Evolutionary conservation across 2,888 invertebrate species (phyloP), one percentile per base, ranked within the genome.

Genomic region (Chrysomela aeneicollis): DNA sequence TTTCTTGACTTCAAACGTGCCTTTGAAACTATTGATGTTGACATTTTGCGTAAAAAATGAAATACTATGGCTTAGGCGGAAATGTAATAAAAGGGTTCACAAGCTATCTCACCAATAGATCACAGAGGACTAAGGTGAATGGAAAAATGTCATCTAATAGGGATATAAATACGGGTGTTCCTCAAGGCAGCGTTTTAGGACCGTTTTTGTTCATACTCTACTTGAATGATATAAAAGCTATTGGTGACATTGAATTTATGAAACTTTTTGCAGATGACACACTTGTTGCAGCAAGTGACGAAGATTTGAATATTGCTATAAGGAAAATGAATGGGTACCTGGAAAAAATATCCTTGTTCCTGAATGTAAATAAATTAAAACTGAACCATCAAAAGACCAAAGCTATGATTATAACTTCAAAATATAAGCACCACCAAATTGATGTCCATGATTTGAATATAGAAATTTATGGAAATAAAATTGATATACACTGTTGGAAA

Each of bases 1-100:
- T 52, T 26, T 52, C 52, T 52, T 30, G 52, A 52, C 22, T 54
- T 54, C 32, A 54, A 54, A 54, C 30, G 54, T 35, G 54, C 54
- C 18, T 54, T 54, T 17, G 54, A 54, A 32, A 55, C 37, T 21
- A 47, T 47, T 46, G 47, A 58, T 21, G 9, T 18, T 22, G 22
- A 21, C 22, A 47, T 58, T 26, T 58, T 58, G 57, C 26, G 8
- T 51, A 51, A 51, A 51, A 51, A 51, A 51, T 51, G 10, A 51
- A 22, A 51, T 51, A 51, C n/a, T 21, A 51, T 26, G 26, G 22
- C 21, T 26, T 22, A 51, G 26, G 51, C 8, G 51, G 12, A 26
- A 26, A 51, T 51, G 51, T 51, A 26, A n/a, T 51, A 2, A 51
- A 51, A 12, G 22, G 51, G 51, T 22, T 51, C 26, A 51, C 26